Conservation (phyloP, 1,140 invertebrate species). For the Trialeurodes vaporariorum region DNA sequence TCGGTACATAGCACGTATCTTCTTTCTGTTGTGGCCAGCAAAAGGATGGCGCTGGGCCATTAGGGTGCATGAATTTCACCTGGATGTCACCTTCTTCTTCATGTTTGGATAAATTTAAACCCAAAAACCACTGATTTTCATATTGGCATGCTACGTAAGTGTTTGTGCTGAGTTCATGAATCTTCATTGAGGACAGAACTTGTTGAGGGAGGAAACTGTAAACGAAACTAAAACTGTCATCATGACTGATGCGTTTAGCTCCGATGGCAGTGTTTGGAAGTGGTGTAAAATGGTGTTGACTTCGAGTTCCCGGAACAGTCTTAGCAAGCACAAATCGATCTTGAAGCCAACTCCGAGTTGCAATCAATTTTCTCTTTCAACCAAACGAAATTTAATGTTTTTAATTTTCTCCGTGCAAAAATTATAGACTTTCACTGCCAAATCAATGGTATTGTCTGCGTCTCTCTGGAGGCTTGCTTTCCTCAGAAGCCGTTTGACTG, state of each 20-base stretch:
- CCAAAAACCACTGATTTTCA: background rate
- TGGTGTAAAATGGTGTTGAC: background rate
- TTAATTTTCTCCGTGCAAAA: too few relatives aligned
- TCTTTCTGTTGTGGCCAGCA: background rate
- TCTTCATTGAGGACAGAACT: background rate
- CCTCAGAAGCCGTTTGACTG: constrained; percentile 6
- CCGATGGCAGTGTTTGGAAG: background rate
- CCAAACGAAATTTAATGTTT: too few relatives aligned
- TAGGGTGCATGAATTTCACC: background rate
- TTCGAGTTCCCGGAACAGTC: background rate
- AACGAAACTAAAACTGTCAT: background rate
- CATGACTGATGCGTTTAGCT: background rate
- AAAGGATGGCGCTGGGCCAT: background rate
- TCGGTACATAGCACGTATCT: background rate
- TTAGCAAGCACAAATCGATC: background rate
- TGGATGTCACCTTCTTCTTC: background rate
- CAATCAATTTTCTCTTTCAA: too few relatives aligned
- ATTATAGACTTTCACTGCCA: background rate
- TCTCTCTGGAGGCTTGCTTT: background rate
- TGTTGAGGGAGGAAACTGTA: background rate
- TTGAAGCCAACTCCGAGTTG: too few relatives aligned
- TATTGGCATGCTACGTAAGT: background rate
- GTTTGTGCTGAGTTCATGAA: background rate
- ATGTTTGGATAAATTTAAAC: background rate
- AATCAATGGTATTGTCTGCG: background rate